A percentile compares a stretch with the other conserved stretches of the same genome.
These are phyloP conservation scores for Archips xylosteana DNA, from an alignment of 2,888 invertebrate genomes.

Conservation along the genomic window DNA sequence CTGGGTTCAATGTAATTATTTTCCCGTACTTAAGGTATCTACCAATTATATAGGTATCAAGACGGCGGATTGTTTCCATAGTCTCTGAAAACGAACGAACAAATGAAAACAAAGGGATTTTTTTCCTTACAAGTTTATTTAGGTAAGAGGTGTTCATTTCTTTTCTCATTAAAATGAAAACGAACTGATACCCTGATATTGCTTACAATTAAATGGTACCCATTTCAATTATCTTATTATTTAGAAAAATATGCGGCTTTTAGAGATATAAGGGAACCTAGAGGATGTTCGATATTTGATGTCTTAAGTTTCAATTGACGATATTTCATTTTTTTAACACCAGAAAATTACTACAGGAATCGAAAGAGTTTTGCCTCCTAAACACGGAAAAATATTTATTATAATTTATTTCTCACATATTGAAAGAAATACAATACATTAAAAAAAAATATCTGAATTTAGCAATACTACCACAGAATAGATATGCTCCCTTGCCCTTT, in stretches of 20 bases:
- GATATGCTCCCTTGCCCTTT: too few species aligned
- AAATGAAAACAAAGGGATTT: slow-evolving; percentile 11
- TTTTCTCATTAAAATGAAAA: slow-evolving; percentile 15
- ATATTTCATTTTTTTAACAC: too few species aligned
- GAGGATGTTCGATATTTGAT: too few species aligned
- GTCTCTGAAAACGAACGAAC: slow-evolving; percentile 7
- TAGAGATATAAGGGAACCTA: not conserved
- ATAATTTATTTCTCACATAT: too few species aligned
- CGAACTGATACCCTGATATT: not conserved
- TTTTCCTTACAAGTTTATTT: slow-evolving; percentile 19
- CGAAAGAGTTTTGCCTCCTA: too few species aligned
- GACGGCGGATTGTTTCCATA: slow-evolving; percentile 16
- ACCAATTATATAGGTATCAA: slow-evolving; percentile 16
- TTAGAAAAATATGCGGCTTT: not conserved
- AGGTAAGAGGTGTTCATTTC: slow-evolving; percentile 2
- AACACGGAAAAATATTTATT: too few species aligned
- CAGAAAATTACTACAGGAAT: too few species aligned
- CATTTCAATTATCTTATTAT: not conserved
- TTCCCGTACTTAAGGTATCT: not conserved
- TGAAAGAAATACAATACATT: too few species aligned
- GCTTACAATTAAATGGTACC: not conserved
- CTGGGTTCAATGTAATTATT: not conserved
- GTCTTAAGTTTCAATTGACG: too few species aligned
- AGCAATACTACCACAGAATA: too few species aligned
- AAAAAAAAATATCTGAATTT: too few species aligned